Base-by-base conservation (phyloP, 1,140 invertebrate genomes). In the Harpegnathos saltator region DNA sequence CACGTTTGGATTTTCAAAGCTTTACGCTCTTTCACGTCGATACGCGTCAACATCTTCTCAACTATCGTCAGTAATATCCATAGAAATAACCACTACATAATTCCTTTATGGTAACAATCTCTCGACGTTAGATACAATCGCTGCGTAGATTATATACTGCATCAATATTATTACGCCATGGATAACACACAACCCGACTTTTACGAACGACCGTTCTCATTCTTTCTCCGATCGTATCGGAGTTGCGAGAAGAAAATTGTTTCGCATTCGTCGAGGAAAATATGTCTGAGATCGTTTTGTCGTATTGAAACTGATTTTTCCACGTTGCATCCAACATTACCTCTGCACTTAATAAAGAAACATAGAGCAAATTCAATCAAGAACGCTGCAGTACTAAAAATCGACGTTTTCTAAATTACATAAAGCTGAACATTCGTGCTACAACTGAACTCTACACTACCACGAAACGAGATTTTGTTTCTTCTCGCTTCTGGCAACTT, bases 1-100 rank as follows among this genome's bases (percentile, higher is more conserved):
- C 19, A 77, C 17, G 12, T 7, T 33, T 48, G 22, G 19, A 66
- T 78, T 66, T 17, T 38, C 17, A 19, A 58, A 66, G 73, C 74
- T 80, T 78, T 68, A 73, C 78, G 65, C 65, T 77, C 29, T 33
- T 86, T 83, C 82, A 83, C 82, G 82, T 83, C 82, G 82, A 83
- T 78, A 84, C 82, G 52, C 85, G 85, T 84, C 69, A 75, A 87
- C 59, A 77, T 82, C 62, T 81, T 80, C 12, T 68, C 54, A 59
- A n/a, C n/a, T 61, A 65, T 3, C 58, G 65, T 54, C 59, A 24
- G 52, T 44, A 24, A 85, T 65, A 66, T 66, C 33, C 52, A 22
- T 17, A 44, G 3, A 50, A 29, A n/a, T 26, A 65, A 65, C 11
- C 26, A 12, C 22, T 11, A 54, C 26, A 7, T 58, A 33, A 78